These are phyloP conservation scores for Callimorpha dominula DNA, from an alignment of 2,888 invertebrate species.

Conservation along the genomic window DNA sequence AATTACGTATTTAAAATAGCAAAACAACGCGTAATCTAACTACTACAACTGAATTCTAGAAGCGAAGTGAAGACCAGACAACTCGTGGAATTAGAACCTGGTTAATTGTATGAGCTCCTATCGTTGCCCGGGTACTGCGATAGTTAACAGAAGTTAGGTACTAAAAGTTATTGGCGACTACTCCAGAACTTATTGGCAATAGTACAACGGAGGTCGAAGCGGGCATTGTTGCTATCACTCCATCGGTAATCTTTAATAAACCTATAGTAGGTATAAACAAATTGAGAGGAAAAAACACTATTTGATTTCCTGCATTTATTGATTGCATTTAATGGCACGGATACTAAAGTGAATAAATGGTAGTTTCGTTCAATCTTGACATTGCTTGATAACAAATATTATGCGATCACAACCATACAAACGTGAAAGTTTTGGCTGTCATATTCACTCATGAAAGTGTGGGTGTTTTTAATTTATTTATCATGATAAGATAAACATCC, in stretches of 20 bases:
- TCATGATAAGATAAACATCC: conserved; percentile 45
- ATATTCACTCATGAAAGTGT: conserved; percentile 16
- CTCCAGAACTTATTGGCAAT: conserved; percentile 72
- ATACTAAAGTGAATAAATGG: background rate
- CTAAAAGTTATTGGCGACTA: conserved; percentile 70
- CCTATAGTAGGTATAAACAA: background rate
- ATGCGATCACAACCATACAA: background rate
- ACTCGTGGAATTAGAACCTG: conserved; percentile 58
- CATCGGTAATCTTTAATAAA: conserved; percentile 2
- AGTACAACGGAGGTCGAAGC: conserved; percentile 45
- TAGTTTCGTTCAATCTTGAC: background rate
- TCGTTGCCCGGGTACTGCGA: conserved; percentile 59
- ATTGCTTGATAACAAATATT: background rate
- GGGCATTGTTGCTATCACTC: conserved; percentile 28
- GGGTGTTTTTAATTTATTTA: conserved; percentile 31
- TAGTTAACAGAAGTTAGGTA: conserved; percentile 64
- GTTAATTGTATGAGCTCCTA: conserved; percentile 79
- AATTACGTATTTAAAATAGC: background rate
- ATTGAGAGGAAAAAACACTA: background rate
- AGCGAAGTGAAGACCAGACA: conserved; percentile 42
- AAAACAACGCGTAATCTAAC: background rate
- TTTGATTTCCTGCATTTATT: background rate
- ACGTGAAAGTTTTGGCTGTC: background rate
- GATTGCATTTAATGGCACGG: background rate
- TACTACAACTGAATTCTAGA: conserved; percentile 28